Conservation (phyloP, 2,113 vertebrate species). For the Silurus asotus region DNA sequence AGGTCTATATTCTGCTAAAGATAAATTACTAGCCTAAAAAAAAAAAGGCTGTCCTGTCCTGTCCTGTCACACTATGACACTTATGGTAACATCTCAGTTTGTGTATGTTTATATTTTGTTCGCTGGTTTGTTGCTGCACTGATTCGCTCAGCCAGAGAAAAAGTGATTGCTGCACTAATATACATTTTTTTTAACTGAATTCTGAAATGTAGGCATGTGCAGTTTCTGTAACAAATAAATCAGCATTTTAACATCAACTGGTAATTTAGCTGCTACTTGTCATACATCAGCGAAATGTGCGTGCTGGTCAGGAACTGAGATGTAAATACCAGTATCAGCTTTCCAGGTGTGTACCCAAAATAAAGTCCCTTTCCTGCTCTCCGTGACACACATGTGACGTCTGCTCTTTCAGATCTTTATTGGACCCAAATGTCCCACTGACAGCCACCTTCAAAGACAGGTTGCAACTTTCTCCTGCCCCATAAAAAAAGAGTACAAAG, state of each 20-base stretch:
- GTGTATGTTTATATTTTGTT: neutral
- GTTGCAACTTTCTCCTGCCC: constrained; percentile 47
- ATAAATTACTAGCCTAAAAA: neutral
- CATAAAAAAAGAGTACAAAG: constrained; percentile 45
- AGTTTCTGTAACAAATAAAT: neutral
- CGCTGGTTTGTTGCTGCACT: neutral
- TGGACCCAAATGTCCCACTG: constrained; percentile 46
- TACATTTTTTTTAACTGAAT: neutral
- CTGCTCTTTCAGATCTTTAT: constrained; percentile 44
- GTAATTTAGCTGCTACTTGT: neutral
- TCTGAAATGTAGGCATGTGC: too few species aligned
- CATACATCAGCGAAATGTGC: neutral
- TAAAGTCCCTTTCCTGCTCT: neutral
- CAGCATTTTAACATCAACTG: neutral
- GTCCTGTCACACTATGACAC: neutral
- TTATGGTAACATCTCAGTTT: neutral
- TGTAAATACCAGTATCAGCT: neutral
- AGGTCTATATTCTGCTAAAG: neutral
- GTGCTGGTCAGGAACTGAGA: neutral
- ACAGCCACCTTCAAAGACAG: constrained; percentile 54
- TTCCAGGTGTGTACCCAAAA: constrained; percentile 35
- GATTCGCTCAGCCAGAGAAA: neutral
- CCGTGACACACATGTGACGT: constrained; percentile 34
- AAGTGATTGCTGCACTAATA: neutral
- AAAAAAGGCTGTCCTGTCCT: neutral